Evolutionary conservation across 2,888 invertebrate genomes (phyloP).

Genomic region (Xylota segnis): DNA sequence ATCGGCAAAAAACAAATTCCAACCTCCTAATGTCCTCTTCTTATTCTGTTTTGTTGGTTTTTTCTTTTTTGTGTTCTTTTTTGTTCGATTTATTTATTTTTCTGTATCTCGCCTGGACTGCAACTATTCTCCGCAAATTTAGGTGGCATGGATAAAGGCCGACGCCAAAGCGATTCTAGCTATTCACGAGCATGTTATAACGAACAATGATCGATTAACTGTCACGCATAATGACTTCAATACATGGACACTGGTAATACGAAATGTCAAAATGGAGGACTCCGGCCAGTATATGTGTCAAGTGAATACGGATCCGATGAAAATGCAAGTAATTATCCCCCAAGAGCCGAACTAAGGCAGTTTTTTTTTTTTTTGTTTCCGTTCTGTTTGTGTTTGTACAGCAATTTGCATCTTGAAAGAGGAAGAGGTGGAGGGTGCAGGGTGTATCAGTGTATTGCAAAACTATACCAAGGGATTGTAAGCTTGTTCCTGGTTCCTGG

Average conservation of each 20-base stretch:
- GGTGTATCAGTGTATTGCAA: conserved; percentile 10
- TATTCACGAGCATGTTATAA: conserved; percentile 97
- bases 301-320: conserved; percentile 97
- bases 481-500: background rate
- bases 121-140: conserved; percentile 29
- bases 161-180: conserved; percentile 97
- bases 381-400: conserved; percentile 30
- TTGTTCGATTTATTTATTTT: conserved; percentile 56
- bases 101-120: conserved; percentile 45
- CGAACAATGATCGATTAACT: conserved; percentile 94
- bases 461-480: conserved; percentile 10
- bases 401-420: conserved; percentile 52
- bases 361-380: background rate
- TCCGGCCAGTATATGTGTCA: conserved; percentile 97
- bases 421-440: background rate
- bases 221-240: conserved; percentile 97
- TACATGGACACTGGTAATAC: conserved; percentile 96
- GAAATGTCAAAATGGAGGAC: conserved; percentile 93
- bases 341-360: conserved; percentile 39
- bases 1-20: conserved; percentile 57
- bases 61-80: conserved; percentile 12
- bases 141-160: conserved; percentile 98
- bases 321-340: conserved; percentile 91
- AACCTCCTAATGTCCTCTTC: conserved; percentile 38
- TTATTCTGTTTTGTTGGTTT: conserved; percentile 23